phyloP scores from a whole-genome alignment of 2,797 vertebrate species.

The Macroramphosus scolopax region DNA sequence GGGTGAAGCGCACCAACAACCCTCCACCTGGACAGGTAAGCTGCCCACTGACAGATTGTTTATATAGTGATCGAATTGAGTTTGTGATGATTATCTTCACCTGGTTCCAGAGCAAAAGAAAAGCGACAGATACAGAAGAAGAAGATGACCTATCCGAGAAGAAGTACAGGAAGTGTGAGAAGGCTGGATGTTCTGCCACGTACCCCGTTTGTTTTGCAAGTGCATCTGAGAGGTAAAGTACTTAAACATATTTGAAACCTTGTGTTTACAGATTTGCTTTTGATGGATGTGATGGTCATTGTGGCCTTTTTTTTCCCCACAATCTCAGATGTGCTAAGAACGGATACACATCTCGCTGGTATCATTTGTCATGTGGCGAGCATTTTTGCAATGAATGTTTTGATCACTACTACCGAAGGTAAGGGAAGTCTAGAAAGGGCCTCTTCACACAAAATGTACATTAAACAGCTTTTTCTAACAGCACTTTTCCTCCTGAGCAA shows the following conservation, averaged over 20 bases:
- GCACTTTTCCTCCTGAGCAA: not conserved
- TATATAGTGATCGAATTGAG: not conserved
- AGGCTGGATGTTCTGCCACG: slow-evolving; percentile 91
- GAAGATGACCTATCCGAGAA: slow-evolving; percentile 92
- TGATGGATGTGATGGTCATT: not conserved
- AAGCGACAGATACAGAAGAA: slow-evolving; percentile 84
- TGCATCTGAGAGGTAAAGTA: slow-evolving; percentile 95
- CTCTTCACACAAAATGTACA: too few species aligned
- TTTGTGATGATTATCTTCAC: not conserved
- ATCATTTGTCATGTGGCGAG: slow-evolving; percentile 96
- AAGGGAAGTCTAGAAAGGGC: not conserved
- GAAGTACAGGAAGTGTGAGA: slow-evolving; percentile 97
- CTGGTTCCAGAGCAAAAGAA: slow-evolving; percentile 85
- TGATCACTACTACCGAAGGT: slow-evolving; percentile 97
- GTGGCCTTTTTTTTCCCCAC: not conserved
- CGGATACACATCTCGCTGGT: slow-evolving; percentile 97
- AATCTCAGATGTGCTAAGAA: slow-evolving; percentile 95
- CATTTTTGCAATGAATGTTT: slow-evolving; percentile 99
- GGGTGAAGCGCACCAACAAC: slow-evolving; percentile 74
- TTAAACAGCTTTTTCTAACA: too few species aligned
- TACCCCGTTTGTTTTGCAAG: slow-evolving; percentile 98
- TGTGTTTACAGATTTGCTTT: not conserved
- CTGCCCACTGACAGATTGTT: too few species aligned
- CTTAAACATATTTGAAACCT: too few species aligned
- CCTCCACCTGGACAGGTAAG: slow-evolving; percentile 73